A percentile compares a stretch with the other conserved stretches of the same genome.
Conservation (phyloP, 2,797 vertebrate genomes). For the Crenichthys baileyi region DNA sequence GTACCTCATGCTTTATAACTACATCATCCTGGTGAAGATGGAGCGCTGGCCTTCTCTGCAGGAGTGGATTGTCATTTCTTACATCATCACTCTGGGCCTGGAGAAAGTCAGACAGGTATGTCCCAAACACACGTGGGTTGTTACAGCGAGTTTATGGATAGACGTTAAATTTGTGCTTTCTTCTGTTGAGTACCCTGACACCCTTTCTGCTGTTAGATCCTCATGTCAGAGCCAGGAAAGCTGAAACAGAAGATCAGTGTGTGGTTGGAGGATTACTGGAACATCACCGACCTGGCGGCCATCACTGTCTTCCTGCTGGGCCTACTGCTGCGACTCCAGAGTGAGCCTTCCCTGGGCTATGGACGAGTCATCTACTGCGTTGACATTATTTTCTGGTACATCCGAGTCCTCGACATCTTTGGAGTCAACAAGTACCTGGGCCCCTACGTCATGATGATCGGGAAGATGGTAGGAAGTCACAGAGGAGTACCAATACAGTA, state of each 20-base stretch:
- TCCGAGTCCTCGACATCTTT: constrained; percentile 96
- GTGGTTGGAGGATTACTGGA: constrained; percentile 98
- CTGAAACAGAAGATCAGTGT: constrained; percentile 96
- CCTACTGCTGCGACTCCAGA: constrained; percentile 90
- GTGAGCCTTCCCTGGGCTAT: constrained; percentile 93
- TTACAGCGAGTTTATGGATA: neutral
- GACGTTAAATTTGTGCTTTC: neutral
- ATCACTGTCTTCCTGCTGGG: constrained; percentile 92
- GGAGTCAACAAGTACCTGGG: constrained; percentile 99
- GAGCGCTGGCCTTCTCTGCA: constrained; percentile 91
- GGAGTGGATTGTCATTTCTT: constrained; percentile 96
- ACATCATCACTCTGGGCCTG: constrained; percentile 91
- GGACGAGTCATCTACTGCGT: constrained; percentile 97
- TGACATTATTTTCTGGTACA: constrained; percentile 99
- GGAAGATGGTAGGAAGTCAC: constrained; percentile 88
- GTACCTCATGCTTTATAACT: constrained; percentile 95
- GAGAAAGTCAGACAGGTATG: constrained; percentile 94
- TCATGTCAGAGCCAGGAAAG: constrained; percentile 98
- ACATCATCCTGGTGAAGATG: constrained; percentile 96
- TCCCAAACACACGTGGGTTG: neutral
- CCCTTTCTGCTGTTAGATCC: constrained; percentile 80
- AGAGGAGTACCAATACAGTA: neutral
- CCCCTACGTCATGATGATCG: constrained; percentile 99
- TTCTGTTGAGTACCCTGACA: neutral
- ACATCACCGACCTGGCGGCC: constrained; percentile 93